Conservation (phyloP, 2,113 vertebrate genomes). For the Ciconia stormi region DNA sequence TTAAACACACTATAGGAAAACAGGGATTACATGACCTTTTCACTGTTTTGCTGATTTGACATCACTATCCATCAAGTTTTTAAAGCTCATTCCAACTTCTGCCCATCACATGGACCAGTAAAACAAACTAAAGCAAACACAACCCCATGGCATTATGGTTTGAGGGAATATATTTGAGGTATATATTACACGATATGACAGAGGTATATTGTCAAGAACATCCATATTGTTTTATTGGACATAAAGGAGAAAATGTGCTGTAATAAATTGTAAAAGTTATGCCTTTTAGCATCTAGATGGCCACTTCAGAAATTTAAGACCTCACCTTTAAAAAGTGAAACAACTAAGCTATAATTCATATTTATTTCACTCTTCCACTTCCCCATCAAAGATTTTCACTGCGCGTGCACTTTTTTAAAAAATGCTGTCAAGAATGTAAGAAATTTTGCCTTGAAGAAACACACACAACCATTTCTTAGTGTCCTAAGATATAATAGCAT, state of each 20-base stretch:
- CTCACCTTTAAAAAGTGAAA: not conserved
- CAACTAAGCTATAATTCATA: not conserved
- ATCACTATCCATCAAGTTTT: not conserved
- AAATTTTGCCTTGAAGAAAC: not conserved
- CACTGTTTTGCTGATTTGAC: not conserved
- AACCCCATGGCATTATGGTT: not conserved
- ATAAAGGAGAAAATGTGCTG: constrained; percentile 13
- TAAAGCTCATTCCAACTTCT: not conserved
- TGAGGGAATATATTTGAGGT: not conserved
- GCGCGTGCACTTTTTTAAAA: not conserved
- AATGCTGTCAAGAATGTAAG: not conserved
- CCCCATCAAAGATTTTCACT: not conserved
- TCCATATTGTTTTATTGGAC: not conserved
- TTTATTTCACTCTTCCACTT: not conserved
- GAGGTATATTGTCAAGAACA: not conserved
- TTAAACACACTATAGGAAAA: not conserved
- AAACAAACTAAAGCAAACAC: not conserved
- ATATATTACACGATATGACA: not conserved
- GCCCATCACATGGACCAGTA: not conserved
- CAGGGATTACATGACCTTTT: not conserved
- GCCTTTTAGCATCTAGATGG: not conserved
- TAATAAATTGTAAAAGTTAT: constrained; percentile 17
- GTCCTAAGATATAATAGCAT: not conserved
- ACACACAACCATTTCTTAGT: not conserved
- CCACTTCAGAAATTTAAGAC: constrained; percentile 15